Percentiles rank a stretch among this genome's conserved stretches.
These are phyloP conservation scores for Phrynocephalus versicolor DNA, from an alignment of 2,113 vertebrate genomes.

Conservation along the genomic window DNA sequence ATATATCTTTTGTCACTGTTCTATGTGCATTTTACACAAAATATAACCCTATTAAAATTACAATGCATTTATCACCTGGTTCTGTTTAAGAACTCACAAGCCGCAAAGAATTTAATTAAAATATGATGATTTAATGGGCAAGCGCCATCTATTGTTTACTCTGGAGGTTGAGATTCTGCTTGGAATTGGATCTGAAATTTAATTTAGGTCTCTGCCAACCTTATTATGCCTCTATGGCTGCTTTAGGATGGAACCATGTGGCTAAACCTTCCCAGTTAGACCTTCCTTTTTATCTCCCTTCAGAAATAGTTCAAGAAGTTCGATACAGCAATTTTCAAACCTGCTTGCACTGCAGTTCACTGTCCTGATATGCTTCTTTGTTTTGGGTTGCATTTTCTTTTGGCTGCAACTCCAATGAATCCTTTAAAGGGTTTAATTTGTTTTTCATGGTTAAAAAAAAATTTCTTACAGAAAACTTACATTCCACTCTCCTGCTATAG, in stretches of 20 bases:
- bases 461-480: too few species aligned
- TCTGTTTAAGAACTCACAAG: slow-evolving; percentile 62
- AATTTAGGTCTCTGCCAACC: slow-evolving; percentile 66
- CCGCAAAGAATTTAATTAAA: slow-evolving; percentile 79
- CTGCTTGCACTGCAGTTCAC: background rate
- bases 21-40: slow-evolving; percentile 57
- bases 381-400: background rate
- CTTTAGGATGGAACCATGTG: background rate
- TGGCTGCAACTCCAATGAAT: background rate
- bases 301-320: background rate
- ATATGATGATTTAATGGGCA: slow-evolving; percentile 79
- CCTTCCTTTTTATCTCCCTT: background rate
- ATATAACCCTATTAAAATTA: slow-evolving; percentile 72
- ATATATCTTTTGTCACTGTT: slow-evolving; percentile 46
- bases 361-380: background rate
- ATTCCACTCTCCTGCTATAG: too few species aligned
- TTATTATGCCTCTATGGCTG: slow-evolving; percentile 45
- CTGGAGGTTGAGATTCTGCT: slow-evolving; percentile 72
- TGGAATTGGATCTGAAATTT: slow-evolving; percentile 70
- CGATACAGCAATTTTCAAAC: background rate
- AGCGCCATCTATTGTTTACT: slow-evolving; percentile 70
- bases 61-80: slow-evolving; percentile 69
- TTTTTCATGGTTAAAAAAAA: background rate
- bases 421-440: background rate
- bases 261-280: accelerated